Evolutionary conservation across 1,140 invertebrate genomes (phyloP).

Genomic region (Mizuhopecten yessoensis): DNA sequence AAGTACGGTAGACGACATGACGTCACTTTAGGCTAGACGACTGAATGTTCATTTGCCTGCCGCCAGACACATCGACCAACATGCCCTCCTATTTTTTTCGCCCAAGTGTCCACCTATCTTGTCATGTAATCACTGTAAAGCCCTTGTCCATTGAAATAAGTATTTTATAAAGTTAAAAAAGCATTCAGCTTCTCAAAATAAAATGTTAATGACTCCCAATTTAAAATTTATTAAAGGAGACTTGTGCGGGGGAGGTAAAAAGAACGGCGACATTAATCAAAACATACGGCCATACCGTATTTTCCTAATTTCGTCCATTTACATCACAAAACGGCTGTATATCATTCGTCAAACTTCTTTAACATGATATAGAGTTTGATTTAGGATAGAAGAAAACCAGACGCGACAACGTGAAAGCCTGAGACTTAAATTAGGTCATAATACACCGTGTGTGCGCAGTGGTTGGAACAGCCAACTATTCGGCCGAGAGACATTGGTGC

Average conservation of each 20-base stretch:
- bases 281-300: slow-evolving; percentile 26
- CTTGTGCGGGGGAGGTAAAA: slow-evolving; percentile 43
- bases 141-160: not conserved
- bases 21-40: slow-evolving; percentile 29
- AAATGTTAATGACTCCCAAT: slow-evolving; percentile 35
- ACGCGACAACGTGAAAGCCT: not conserved
- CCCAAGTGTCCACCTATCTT: not conserved
- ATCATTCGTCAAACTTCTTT: slow-evolving; percentile 11
- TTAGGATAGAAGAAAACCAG: not conserved
- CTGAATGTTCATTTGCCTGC: slow-evolving; percentile 32
- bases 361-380: not conserved
- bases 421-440: slow-evolving; percentile 52
- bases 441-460: slow-evolving; percentile 43
- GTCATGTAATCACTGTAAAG: not conserved
- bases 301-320: not conserved
- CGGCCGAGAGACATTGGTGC: slow-evolving; percentile 50
- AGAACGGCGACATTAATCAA: slow-evolving; percentile 46
- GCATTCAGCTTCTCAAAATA: not conserved
- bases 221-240: slow-evolving; percentile 51
- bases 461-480: slow-evolving; percentile 67
- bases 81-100: not conserved
- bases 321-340: not conserved
- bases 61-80: slow-evolving; percentile 30
- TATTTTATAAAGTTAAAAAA: not conserved
- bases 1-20: slow-evolving; percentile 31